A percentile compares a stretch with the other conserved stretches of the same genome.
Evolutionary conservation across 2,797 vertebrate genomes (phyloP).

Genomic region (Mormyrus proboscirostris): DNA sequence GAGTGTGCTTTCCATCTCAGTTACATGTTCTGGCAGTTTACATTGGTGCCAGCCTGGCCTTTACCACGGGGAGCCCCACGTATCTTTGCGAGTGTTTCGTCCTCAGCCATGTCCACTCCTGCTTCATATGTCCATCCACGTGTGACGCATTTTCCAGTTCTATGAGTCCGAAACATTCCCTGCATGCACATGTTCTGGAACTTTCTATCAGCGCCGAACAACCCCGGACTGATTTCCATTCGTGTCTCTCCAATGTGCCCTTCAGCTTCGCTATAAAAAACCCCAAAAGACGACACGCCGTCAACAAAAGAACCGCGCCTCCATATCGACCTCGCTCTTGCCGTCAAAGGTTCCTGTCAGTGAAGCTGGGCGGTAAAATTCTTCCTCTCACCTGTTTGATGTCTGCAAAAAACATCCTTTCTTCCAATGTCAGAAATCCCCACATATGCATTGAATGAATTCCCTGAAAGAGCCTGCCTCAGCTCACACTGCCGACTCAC

Average conservation of each 20-base stretch:
- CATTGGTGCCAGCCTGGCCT: constrained; percentile 9
- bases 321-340: not conserved
- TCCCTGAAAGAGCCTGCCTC: not conserved
- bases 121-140: not conserved
- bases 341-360: constrained; percentile 14
- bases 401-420: not conserved
- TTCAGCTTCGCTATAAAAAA: constrained; percentile 56
- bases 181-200: constrained; percentile 17
- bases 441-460: not conserved
- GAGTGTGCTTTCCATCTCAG: not conserved
- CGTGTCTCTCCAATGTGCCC: constrained; percentile 39
- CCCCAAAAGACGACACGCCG: constrained; percentile 39
- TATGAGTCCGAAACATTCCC: not conserved
- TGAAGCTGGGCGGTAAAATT: not conserved
- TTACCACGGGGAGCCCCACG: not conserved
- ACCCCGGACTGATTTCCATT: constrained; percentile 30
- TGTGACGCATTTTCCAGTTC: not conserved
- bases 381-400: not conserved
- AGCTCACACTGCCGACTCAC: not conserved
- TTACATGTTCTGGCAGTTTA: constrained; percentile 8
- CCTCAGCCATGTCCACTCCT: not conserved
- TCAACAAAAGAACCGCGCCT: constrained; percentile 24
- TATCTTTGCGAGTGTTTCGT: not conserved
- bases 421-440: not conserved
- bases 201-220: constrained; percentile 49